Base-by-base conservation (phyloP, 2,797 vertebrate genomes). In the Anas acuta region DNA sequence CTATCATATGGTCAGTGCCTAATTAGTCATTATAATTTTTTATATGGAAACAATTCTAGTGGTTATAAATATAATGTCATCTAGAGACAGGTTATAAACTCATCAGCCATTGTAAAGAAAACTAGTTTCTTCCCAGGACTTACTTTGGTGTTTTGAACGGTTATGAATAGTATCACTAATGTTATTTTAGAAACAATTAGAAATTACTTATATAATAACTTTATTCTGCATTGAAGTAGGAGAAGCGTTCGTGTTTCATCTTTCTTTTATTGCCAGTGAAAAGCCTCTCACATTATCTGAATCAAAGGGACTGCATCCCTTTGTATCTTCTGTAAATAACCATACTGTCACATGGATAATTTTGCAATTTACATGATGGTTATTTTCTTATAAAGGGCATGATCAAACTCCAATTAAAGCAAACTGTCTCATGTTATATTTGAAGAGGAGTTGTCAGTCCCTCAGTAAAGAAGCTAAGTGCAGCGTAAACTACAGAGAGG, bases 381-480 rank as follows among this genome's bases (percentile, higher is more conserved):
- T 96, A 74, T 81, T 89, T 60, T 79, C 76, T 92, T 54, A 49
- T 47, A 88, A 92, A 96, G 87, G 93, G 71, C 89, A 80, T 5
- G 33, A 54, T 7, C 67, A n/a, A 84, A 53, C 32, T 92, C 43
- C 32, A 33, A 72, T 77, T 92, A 71, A 33, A 92, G 30, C 35
- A 64, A 93, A 87, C 58, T 56, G 35, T 33, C 60, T 91, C 2
- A 9, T 58, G 41, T 86, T 93, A 90, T 54, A 73, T 83, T 94
- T 87, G 77, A 75, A 54, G 65, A 18, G 65, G 61, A 73, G 11
- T 73, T 66, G 53, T 70, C 53, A 62, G 2, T 83, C 43, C 49
- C 61, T 81, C 62, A 30, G 41, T 84, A 69, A 72, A 80, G 85
- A 39, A 84, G 77, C 35, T 60, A 67, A 16, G 74, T 66, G 53